Evolutionary conservation across 2,888 invertebrate genomes (phyloP).

Genomic region (Entomobrya proxima): DNA sequence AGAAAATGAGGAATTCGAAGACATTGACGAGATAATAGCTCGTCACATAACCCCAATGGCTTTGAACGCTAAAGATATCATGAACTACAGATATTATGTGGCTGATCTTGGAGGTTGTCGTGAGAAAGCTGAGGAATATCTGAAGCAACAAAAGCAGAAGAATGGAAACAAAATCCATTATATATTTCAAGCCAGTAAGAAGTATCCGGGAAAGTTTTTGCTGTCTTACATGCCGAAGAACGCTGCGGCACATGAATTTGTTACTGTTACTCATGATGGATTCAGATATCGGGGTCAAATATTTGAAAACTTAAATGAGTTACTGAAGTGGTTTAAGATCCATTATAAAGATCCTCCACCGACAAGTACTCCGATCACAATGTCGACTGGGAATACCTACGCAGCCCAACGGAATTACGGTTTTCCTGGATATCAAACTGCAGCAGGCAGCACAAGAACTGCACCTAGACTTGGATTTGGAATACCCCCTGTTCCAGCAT

Average conservation of each 20-base stretch:
- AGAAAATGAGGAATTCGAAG: slow-evolving; percentile 93
- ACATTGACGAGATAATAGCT: slow-evolving; percentile 99
- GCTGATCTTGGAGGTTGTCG: slow-evolving; percentile 86
- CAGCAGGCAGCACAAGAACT: not conserved
- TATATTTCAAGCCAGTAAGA: slow-evolving; percentile 87
- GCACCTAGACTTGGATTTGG: too few relatives aligned
- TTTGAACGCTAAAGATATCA: slow-evolving; percentile 90
- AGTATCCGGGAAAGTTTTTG: slow-evolving; percentile 93
- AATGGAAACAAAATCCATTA: slow-evolving; percentile 93
- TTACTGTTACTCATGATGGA: slow-evolving; percentile 94
- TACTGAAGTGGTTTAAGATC: slow-evolving; percentile 98
- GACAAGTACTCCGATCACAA: not conserved
- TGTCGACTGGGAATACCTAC: not conserved
- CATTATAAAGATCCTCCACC: slow-evolving; percentile 83
- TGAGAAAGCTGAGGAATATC: slow-evolving; percentile 90
- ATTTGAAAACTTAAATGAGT: slow-evolving; percentile 87
- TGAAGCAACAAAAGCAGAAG: slow-evolving; percentile 92
- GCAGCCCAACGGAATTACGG: not conserved
- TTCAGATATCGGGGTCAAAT: slow-evolving; percentile 92
- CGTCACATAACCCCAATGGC: slow-evolving; percentile 98
- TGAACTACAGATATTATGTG: slow-evolving; percentile 93
- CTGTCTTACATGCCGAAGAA: slow-evolving; percentile 94
- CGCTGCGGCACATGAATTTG: slow-evolving; percentile 92
- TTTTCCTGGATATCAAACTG: not conserved
- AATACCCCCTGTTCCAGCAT: not conserved